Evolutionary conservation across 2,113 vertebrate genomes (phyloP).

Genomic region (Hippocampus mohnikei): DNA sequence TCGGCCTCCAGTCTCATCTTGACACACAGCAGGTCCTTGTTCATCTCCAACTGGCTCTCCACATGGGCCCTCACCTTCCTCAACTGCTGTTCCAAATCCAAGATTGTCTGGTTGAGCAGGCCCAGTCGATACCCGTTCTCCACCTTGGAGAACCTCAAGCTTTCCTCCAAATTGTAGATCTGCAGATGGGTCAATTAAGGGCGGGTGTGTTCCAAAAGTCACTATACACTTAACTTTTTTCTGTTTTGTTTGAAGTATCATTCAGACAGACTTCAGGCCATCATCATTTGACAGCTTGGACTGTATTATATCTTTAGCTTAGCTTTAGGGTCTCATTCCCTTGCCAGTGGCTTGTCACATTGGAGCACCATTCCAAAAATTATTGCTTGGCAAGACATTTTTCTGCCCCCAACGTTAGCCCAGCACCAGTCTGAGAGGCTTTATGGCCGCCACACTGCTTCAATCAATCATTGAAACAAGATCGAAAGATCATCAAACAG

Average conservation of each 20-base stretch:
- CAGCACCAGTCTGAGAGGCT: too few relatives aligned
- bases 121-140: conserved; percentile 43
- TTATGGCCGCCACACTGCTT: too few relatives aligned
- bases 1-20: conserved; percentile 79
- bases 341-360: too few relatives aligned
- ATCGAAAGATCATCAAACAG: too few relatives aligned
- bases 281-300: too few relatives aligned
- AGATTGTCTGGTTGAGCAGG: conserved; percentile 43
- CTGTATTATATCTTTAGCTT: too few relatives aligned
- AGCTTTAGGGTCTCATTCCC: background rate
- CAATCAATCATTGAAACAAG: too few relatives aligned
- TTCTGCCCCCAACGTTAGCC: too few relatives aligned
- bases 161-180: conserved; percentile 66
- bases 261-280: too few relatives aligned
- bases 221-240: background rate
- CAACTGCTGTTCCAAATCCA: conserved; percentile 61
- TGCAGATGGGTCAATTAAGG: conserved; percentile 24
- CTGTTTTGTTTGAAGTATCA: too few relatives aligned
- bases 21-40: conserved; percentile 68
- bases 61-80: conserved; percentile 54
- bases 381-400: too few relatives aligned
- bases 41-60: conserved; percentile 59
- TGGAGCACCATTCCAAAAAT: too few relatives aligned
- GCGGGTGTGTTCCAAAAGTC: background rate
- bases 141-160: conserved; percentile 34